Evolutionary conservation across 1,140 invertebrate species (phyloP).

Genomic region (Manduca sexta): DNA sequence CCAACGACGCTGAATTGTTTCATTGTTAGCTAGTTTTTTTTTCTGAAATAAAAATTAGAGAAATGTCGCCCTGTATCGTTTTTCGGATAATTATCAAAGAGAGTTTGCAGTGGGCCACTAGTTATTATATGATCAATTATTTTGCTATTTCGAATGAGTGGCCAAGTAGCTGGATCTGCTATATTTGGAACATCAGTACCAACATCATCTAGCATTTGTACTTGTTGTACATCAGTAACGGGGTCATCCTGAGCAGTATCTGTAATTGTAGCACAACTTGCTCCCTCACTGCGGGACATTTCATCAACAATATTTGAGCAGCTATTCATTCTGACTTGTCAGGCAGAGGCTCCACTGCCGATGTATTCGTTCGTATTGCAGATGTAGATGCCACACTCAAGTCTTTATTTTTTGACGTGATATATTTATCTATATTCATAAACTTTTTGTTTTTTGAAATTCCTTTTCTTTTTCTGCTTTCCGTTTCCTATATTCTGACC

Average conservation of each 20-base stretch:
- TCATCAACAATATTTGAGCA: slow-evolving; percentile 2
- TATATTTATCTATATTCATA: no score
- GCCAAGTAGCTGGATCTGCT: slow-evolving; percentile 15
- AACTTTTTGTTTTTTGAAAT: slow-evolving; percentile 25
- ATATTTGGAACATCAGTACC: no score
- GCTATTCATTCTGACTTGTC: slow-evolving; percentile 20
- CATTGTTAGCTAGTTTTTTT: slow-evolving; percentile 22
- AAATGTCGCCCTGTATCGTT: slow-evolving; percentile 22
- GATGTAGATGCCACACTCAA: slow-evolving; percentile 27
- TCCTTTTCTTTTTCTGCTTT: slow-evolving; percentile 24
- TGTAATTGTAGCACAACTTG: no score
- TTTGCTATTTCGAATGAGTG: slow-evolving; percentile 22
- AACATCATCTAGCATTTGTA: no score
- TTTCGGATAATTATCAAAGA: slow-evolving; percentile 23
- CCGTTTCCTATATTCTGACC: slow-evolving; percentile 22
- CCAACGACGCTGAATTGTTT: slow-evolving; percentile 23
- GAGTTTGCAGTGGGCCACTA: slow-evolving; percentile 19
- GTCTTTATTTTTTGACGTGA: slow-evolving; percentile 22
- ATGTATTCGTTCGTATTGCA: slow-evolving; percentile 25
- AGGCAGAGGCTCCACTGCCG: slow-evolving; percentile 20
- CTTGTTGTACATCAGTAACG: no score
- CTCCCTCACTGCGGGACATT: no score
- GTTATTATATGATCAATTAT: slow-evolving; percentile 27
- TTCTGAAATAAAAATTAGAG: slow-evolving; percentile 22
- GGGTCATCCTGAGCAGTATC: no score